A percentile compares a stretch with the other conserved stretches of the same genome.
Conservation (phyloP, 2,888 invertebrate genomes). For the Drosophila anomelani region DNA sequence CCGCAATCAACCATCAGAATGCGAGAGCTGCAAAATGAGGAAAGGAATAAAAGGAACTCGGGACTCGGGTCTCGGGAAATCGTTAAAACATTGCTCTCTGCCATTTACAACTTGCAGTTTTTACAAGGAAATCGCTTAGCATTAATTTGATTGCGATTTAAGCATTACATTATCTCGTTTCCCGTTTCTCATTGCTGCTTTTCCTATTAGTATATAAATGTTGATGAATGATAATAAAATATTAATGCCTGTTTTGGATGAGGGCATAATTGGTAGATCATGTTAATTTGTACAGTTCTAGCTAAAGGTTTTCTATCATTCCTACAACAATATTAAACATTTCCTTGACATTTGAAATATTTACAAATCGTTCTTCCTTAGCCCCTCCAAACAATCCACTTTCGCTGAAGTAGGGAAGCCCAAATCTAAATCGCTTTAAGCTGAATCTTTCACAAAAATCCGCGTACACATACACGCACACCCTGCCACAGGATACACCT, state of each 20-base stretch:
- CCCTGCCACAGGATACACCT: slow-evolving; percentile 47
- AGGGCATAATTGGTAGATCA: slow-evolving; percentile 14
- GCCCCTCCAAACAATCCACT: slow-evolving; percentile 23
- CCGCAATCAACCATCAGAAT: slow-evolving; percentile 48
- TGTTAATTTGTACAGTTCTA: not conserved
- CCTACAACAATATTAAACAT: not conserved
- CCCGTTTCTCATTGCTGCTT: not conserved
- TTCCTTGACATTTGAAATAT: not conserved
- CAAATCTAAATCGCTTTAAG: slow-evolving; percentile 62
- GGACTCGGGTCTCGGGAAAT: slow-evolving; percentile 12
- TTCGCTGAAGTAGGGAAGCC: slow-evolving; percentile 21
- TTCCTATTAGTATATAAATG: slow-evolving; percentile 28
- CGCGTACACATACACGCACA: slow-evolving; percentile 7
- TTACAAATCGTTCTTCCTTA: not conserved
- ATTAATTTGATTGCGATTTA: slow-evolving; percentile 61
- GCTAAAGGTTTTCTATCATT: not conserved
- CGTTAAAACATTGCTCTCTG: slow-evolving; percentile 58
- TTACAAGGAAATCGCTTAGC: slow-evolving; percentile 48
- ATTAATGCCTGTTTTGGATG: slow-evolving; percentile 5
- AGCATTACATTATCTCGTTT: slow-evolving; percentile 40
- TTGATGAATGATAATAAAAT: slow-evolving; percentile 24
- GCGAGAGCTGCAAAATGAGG: slow-evolving; percentile 11
- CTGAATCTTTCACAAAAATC: slow-evolving; percentile 21
- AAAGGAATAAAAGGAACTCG: slow-evolving; percentile 3
- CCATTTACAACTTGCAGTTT: slow-evolving; percentile 59